phyloP scores from a whole-genome alignment of 2,797 vertebrate genomes.

The Adelosebastes latens region DNA sequence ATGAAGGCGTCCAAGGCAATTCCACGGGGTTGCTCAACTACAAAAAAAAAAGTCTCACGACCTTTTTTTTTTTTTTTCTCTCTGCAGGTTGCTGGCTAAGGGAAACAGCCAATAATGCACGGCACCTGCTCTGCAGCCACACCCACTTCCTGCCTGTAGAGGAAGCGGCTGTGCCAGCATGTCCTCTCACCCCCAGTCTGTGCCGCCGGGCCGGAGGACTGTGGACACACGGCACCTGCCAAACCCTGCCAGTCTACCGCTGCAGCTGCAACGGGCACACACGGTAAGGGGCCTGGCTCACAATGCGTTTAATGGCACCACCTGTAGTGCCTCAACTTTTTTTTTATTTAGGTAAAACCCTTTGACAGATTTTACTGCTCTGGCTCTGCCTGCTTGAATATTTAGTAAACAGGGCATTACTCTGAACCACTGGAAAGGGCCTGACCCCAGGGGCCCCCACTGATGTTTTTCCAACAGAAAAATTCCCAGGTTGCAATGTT shows the following conservation, averaged over 20 bases:
- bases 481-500: conserved; percentile 54
- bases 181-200: conserved; percentile 84
- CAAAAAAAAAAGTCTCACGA: neutral
- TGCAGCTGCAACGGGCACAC: conserved; percentile 84
- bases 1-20: neutral
- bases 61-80: neutral
- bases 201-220: conserved; percentile 80
- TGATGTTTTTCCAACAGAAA: conserved; percentile 45
- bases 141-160: conserved; percentile 80
- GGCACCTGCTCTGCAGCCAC: conserved; percentile 62
- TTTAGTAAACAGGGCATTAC: conserved; percentile 61
- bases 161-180: conserved; percentile 84
- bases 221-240: conserved; percentile 82
- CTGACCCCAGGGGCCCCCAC: conserved; percentile 31
- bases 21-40: neutral
- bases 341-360: neutral
- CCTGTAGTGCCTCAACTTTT: neutral
- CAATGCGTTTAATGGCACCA: neutral
- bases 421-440: conserved; percentile 30
- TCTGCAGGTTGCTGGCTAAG: conserved; percentile 72
- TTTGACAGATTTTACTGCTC: neutral
- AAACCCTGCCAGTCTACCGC: conserved; percentile 76
- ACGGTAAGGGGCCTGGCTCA: conserved; percentile 66
- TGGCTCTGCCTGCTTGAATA: conserved; percentile 22
- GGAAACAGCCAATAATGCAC: conserved; percentile 71